Evolutionary conservation across 2,888 invertebrate genomes (phyloP).

Genomic region (Aphidius colemani): DNA sequence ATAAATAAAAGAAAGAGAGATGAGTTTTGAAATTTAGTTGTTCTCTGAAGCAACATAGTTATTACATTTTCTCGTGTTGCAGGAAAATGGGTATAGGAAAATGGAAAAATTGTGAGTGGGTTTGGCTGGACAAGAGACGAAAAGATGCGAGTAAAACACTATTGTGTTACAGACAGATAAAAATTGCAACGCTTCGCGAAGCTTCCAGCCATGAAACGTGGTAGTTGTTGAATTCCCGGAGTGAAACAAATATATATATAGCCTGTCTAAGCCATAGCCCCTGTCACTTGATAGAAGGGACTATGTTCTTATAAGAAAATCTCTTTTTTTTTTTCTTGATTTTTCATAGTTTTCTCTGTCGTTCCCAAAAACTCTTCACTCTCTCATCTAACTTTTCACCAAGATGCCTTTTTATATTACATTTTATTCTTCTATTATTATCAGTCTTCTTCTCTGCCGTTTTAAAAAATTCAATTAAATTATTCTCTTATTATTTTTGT

Average conservation of each 20-base stretch:
- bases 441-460: neutral
- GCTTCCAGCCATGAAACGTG: constrained; percentile 33
- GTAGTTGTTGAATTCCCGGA: constrained; percentile 32
- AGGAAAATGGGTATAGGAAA: neutral
- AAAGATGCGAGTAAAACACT: constrained; percentile 21
- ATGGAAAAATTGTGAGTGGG: constrained; percentile 29
- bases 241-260: constrained; percentile 2
- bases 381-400: constrained; percentile 13
- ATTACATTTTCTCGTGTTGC: constrained; percentile 15
- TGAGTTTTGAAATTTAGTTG: constrained; percentile 33
- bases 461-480: neutral
- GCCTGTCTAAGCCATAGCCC: neutral
- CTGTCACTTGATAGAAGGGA: constrained; percentile 19
- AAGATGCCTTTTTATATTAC: neutral
- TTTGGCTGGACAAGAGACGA: constrained; percentile 32
- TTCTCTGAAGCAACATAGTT: constrained; percentile 16
- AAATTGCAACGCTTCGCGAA: constrained; percentile 36
- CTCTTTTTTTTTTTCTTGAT: constrained; percentile 13
- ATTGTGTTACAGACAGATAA: constrained; percentile 37
- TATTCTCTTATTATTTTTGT: neutral
- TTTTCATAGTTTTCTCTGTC: constrained; percentile 11
- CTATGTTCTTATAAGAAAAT: constrained; percentile 21
- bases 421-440: constrained; percentile 4
- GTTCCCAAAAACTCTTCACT: neutral
- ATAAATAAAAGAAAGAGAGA: constrained; percentile 24